Percentiles rank a stretch among this genome's conserved stretches.
Conservation (phyloP, 1,140 invertebrate species). For the Holotrichia oblita region DNA sequence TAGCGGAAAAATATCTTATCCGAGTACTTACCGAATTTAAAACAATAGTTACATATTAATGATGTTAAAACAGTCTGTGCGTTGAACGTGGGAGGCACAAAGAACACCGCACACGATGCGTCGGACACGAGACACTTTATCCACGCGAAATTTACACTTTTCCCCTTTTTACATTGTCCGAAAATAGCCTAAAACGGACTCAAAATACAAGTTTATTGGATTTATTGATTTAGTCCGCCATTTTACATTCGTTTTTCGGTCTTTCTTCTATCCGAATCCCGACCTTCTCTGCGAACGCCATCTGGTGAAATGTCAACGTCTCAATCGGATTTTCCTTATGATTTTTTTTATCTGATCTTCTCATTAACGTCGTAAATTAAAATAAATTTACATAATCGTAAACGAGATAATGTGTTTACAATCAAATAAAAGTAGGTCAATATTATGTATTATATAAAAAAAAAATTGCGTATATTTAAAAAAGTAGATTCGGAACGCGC, state of each 20-base stretch:
- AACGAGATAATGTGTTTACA: neutral
- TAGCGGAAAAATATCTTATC: neutral
- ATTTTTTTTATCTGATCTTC: neutral
- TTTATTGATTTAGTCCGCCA: conserved; percentile 43
- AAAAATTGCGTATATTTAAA: neutral
- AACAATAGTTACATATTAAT: conserved; percentile 32
- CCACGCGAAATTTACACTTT: conserved; percentile 10
- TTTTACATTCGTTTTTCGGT: conserved; percentile 37
- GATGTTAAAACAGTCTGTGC: conserved; percentile 18
- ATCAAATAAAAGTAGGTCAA: neutral
- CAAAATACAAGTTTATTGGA: conserved; percentile 38
- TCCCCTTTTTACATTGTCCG: conserved; percentile 21
- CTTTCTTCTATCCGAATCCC: conserved; percentile 34
- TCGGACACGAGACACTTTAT: neutral
- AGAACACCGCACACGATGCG: conserved; percentile 4
- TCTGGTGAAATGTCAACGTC: neutral
- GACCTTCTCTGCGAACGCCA: conserved; percentile 22
- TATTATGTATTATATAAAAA: neutral
- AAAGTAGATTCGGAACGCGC: neutral
- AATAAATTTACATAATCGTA: conserved; percentile 14
- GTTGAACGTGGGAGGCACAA: conserved; percentile 30
- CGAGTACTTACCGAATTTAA: conserved; percentile 20
- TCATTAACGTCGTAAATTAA: neutral
- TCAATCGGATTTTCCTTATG: neutral
- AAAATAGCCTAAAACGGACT: conserved; percentile 36